phyloP scores from a whole-genome alignment of 2,113 vertebrate species.

The Physeter macrocephalus region DNA sequence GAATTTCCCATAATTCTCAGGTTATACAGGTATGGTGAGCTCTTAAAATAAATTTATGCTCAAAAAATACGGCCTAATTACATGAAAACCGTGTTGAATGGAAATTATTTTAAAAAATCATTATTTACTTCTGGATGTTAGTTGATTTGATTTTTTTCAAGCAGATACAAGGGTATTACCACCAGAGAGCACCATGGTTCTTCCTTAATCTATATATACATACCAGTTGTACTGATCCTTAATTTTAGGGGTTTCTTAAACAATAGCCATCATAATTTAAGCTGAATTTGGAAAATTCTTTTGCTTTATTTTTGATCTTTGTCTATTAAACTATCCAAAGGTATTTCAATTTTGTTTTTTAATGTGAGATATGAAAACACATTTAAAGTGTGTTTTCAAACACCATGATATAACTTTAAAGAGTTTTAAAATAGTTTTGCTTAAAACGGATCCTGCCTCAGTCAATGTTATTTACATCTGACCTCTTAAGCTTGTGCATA shows the following conservation, averaged over 20 bases:
- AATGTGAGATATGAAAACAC: not conserved
- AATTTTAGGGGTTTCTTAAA: not conserved
- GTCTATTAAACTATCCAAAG: not conserved
- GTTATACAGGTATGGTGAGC: not conserved
- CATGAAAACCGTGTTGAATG: not conserved
- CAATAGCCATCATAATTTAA: not conserved
- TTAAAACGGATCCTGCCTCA: not conserved
- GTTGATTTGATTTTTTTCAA: not conserved
- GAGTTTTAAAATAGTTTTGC: not conserved
- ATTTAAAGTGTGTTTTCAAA: not conserved
- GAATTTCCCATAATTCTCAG: not conserved
- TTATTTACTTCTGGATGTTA: not conserved
- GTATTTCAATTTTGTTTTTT: not conserved
- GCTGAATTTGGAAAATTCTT: not conserved
- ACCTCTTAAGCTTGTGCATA: not conserved
- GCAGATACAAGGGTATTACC: slow-evolving; percentile 3
- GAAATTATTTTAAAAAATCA: not conserved
- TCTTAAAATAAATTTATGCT: not conserved
- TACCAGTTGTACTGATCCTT: not conserved
- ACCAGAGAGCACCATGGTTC: slow-evolving; percentile 69
- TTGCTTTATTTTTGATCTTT: not conserved
- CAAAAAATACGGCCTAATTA: not conserved
- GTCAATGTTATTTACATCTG: not conserved
- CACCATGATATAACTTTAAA: not conserved
- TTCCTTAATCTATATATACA: not conserved